phyloP scores from a whole-genome alignment of 2,888 invertebrate genomes.

The Dryobotodes eremita region DNA sequence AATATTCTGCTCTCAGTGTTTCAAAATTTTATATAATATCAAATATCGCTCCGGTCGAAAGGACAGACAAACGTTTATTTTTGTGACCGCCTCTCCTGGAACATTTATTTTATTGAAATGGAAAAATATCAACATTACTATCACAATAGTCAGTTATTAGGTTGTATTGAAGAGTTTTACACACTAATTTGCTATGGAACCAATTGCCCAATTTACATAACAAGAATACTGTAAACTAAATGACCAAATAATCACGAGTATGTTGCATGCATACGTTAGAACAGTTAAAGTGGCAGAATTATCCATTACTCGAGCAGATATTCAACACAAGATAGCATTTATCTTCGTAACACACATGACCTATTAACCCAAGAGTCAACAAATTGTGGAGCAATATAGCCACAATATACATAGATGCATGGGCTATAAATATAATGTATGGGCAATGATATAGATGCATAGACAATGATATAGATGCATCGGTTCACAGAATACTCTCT shows the following conservation, averaged over 20 bases:
- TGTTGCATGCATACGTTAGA: constrained; percentile 7
- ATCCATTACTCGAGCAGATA: constrained; percentile 38
- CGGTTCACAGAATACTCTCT: constrained; percentile 33
- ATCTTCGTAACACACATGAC: constrained; percentile 44
- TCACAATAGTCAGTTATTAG: constrained; percentile 3
- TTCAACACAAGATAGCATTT: constrained; percentile 49
- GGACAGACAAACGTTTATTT: constrained; percentile 71
- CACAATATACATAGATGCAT: background rate
- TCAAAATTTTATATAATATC: constrained; percentile 62
- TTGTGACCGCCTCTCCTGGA: constrained; percentile 55
- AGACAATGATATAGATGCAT: constrained; percentile 10
- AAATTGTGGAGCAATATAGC: constrained; percentile 24
- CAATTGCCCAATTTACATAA: background rate
- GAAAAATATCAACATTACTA: constrained; percentile 27
- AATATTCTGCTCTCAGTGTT: constrained; percentile 40
- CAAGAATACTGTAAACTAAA: constrained; percentile 6
- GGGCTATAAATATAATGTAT: constrained; percentile 2
- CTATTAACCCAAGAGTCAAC: constrained; percentile 50
- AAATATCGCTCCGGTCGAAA: constrained; percentile 45
- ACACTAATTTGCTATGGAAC: background rate
- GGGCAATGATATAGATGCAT: constrained; percentile 4
- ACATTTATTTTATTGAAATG: constrained; percentile 45
- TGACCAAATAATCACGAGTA: constrained; percentile 8
- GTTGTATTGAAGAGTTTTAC: constrained; percentile 14
- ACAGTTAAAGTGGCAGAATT: constrained; percentile 30